Conservation (phyloP, 2,113 vertebrate species). For the Ornithorhynchus anatinus region DNA sequence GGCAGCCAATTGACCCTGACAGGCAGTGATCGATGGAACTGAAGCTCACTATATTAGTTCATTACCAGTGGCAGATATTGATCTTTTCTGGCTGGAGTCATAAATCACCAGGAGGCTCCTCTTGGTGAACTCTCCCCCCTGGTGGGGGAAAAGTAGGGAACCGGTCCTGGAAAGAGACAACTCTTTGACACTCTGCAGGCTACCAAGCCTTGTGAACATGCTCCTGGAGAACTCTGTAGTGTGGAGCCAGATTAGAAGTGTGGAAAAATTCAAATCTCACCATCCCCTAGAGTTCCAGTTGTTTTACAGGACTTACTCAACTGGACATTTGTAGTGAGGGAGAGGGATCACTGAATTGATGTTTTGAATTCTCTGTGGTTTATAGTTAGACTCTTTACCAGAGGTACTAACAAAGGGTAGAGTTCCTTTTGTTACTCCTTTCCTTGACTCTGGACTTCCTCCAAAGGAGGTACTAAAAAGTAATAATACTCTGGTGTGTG, state of each 20-base stretch:
- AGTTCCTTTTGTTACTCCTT: not conserved
- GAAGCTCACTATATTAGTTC: not conserved
- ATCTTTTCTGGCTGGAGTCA: not conserved
- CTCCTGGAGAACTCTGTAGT: not conserved
- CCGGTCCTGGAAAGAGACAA: not conserved
- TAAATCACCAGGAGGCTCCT: not conserved
- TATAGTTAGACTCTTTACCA: not conserved
- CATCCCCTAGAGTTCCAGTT: too few relatives aligned
- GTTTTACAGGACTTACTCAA: too few relatives aligned
- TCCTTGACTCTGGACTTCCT: not conserved
- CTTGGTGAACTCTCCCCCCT: not conserved
- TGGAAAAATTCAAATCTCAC: too few relatives aligned
- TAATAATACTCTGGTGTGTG: too few relatives aligned
- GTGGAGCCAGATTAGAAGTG: not conserved
- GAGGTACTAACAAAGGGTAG: not conserved
- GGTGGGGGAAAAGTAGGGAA: not conserved
- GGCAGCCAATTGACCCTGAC: not conserved
- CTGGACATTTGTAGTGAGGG: too few relatives aligned
- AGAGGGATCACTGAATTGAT: too few relatives aligned
- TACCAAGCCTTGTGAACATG: not conserved
- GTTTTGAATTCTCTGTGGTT: too few relatives aligned
- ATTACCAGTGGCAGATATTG: not conserved
- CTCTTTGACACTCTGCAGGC: rapidly evolving
- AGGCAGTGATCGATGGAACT: not conserved
- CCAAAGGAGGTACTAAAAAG: not conserved